phyloP scores from a whole-genome alignment of 30 jellyfish, hydroid and myxozoan species.

The Aurelia sp. region DNA sequence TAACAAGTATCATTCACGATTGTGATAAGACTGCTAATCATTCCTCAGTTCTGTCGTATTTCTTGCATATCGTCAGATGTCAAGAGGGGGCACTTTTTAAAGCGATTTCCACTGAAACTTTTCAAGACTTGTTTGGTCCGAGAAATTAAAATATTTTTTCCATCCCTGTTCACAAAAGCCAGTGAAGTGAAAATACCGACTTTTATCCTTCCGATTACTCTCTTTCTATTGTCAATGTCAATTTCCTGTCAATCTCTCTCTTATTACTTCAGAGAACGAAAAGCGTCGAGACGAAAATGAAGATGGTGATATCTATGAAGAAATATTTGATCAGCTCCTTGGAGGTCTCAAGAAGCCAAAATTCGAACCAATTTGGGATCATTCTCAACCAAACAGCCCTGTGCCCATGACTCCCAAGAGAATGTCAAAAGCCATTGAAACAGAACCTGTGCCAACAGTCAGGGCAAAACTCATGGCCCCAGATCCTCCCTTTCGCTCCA shows the following conservation, averaged over 20 bases:
- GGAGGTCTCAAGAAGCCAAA: constrained; percentile 74
- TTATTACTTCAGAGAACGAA: constrained; percentile 26
- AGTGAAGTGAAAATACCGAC: too few species aligned
- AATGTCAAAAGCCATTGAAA: background rate
- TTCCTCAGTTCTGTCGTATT: too few species aligned
- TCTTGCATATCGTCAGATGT: too few species aligned
- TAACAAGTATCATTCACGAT: too few species aligned
- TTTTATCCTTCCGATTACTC: too few species aligned
- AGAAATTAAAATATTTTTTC: too few species aligned
- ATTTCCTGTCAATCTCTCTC: background rate
- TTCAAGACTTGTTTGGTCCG: too few species aligned
- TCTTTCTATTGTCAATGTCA: too few species aligned
- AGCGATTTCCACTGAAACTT: too few species aligned
- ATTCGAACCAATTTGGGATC: constrained; percentile 60
- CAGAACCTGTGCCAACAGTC: background rate
- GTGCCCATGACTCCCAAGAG: constrained; percentile 12
- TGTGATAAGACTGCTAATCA: too few species aligned
- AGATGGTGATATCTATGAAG: constrained; percentile 71
- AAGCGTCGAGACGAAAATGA: constrained; percentile 1
- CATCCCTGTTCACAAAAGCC: too few species aligned
- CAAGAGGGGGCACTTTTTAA: too few species aligned
- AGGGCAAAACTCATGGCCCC: constrained; percentile 36
- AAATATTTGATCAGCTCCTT: constrained; percentile 80
- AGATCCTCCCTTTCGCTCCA: constrained; percentile 26
- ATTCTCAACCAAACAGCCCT: constrained; percentile 59